A percentile compares a stretch with the other conserved stretches of the same genome.
These are phyloP conservation scores for Eumeta japonica DNA, from an alignment of 1,140 invertebrate genomes.

Conservation along the genomic window DNA sequence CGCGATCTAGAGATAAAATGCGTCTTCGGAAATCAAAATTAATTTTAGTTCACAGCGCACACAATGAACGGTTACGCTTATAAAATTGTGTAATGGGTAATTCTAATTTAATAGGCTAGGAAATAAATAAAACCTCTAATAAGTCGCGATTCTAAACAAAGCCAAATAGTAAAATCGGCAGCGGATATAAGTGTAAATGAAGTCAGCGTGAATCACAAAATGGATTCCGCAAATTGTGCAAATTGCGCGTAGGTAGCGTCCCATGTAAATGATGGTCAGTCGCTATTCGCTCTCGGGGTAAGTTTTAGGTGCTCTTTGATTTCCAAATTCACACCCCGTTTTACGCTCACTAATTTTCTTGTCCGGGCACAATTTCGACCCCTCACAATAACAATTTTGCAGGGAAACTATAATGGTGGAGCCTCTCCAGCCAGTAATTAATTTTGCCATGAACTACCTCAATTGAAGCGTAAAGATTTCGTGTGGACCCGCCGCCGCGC, in stretches of 20 bases:
- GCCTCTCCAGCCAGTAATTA: slow-evolving; percentile 50
- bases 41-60: too few species aligned
- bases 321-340: slow-evolving; percentile 51
- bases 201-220: too few species aligned
- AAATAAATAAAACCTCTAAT: too few species aligned
- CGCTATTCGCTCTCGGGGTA: slow-evolving; percentile 40
- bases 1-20: too few species aligned
- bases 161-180: too few species aligned
- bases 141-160: too few species aligned
- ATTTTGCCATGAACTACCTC: slow-evolving; percentile 52
- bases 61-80: too few species aligned
- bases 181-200: too few species aligned
- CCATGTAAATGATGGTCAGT: slow-evolving; percentile 39
- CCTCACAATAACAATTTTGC: slow-evolving; percentile 53
- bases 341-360: slow-evolving; percentile 57
- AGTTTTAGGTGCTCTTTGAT: slow-evolving; percentile 42
- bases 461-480: slow-evolving; percentile 53
- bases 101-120: too few species aligned
- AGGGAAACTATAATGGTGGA: slow-evolving; percentile 53
- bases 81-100: too few species aligned
- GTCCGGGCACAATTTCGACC: slow-evolving; percentile 53
- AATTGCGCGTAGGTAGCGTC: slow-evolving; percentile 36
- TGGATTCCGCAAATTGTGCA: slow-evolving; percentile 10
- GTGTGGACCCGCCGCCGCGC: slow-evolving; percentile 35
- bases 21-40: too few species aligned